phyloP scores from a whole-genome alignment of 2,888 invertebrate species.

The Xestia ashworthii region DNA sequence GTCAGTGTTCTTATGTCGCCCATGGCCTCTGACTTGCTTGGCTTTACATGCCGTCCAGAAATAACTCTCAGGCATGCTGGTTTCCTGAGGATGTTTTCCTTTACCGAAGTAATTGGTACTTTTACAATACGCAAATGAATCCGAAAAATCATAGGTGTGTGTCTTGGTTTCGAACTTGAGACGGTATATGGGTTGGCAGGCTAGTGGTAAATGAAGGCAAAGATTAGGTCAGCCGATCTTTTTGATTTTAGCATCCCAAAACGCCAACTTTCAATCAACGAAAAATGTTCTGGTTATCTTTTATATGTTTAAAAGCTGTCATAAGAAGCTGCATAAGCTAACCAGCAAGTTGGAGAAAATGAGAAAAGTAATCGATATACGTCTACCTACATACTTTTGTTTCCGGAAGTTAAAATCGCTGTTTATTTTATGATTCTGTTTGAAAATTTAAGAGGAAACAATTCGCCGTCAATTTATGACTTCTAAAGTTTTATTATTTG shows the following conservation, averaged over 20 bases:
- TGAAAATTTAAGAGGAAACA: conserved; percentile 29
- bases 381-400: conserved; percentile 12
- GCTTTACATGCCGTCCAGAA: too few relatives aligned
- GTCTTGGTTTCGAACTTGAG: too few relatives aligned
- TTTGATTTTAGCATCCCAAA: neutral
- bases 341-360: neutral
- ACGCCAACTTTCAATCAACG: neutral
- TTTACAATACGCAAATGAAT: too few relatives aligned
- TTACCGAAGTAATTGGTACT: too few relatives aligned
- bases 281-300: too few relatives aligned
- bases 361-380: conserved; percentile 23
- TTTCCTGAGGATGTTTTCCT: too few relatives aligned
- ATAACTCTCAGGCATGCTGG: too few relatives aligned
- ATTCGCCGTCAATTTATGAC: conserved; percentile 48
- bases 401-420: conserved; percentile 41
- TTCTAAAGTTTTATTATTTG: conserved; percentile 45
- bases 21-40: too few relatives aligned
- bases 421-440: conserved; percentile 50
- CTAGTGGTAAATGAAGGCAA: neutral
- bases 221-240: neutral
- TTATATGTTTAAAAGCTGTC: neutral
- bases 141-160: too few relatives aligned
- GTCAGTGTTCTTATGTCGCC: too few relatives aligned
- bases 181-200: neutral
- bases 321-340: conserved; percentile 7